Evolutionary conservation across 2,888 invertebrate species (phyloP), one percentile per base, ranked within the genome.

Genomic region (Suillia variegata): DNA sequence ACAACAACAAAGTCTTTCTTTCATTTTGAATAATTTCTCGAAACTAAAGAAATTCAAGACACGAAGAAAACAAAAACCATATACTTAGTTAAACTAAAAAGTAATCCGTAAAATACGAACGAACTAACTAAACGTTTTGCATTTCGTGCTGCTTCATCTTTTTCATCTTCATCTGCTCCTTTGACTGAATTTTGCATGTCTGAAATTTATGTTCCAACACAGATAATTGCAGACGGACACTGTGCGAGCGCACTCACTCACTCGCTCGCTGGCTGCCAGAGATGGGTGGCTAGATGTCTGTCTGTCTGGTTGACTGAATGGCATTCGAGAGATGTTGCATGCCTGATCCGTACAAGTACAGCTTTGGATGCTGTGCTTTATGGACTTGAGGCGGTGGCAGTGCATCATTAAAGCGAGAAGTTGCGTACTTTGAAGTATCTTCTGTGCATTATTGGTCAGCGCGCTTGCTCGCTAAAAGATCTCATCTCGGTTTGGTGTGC

Each of bases 191-290:
- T 45, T 45, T 45, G 45, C 45, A 45, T 45, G 45, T 20, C 45
- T 20, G 45, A 56, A 64, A 64, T 67, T 63, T 66, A 67, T 66
- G 57, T 62, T 54, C 59, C 62, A n/a, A n/a, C 58, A 52, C 56
- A 67, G 59, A 60, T 64, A 66, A 67, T 66, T 66, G 65, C 60
- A 45, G 53, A 45, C 49, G 17, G 42, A 55, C 54, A n/a, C n/a
- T n/a, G 22, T 59, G 54, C 22, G 34, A 15, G 51, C 20, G 21
- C 24, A 54, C 56, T 48, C 5, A 33, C 55, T n/a, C n/a, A n/a
- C n/a, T n/a, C n/a, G n/a, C n/a, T n/a, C n/a, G n/a, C n/a, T n/a
- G 45, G 59, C 59, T 65, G 57, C 55, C 51, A 38, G 54, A 49
- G 56, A 18, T 33, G 42, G 31, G 38, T 8, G 38, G 10, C 38